Base-by-base conservation (phyloP, 2,797 vertebrate species). In the Anniella stebbinsi region DNA sequence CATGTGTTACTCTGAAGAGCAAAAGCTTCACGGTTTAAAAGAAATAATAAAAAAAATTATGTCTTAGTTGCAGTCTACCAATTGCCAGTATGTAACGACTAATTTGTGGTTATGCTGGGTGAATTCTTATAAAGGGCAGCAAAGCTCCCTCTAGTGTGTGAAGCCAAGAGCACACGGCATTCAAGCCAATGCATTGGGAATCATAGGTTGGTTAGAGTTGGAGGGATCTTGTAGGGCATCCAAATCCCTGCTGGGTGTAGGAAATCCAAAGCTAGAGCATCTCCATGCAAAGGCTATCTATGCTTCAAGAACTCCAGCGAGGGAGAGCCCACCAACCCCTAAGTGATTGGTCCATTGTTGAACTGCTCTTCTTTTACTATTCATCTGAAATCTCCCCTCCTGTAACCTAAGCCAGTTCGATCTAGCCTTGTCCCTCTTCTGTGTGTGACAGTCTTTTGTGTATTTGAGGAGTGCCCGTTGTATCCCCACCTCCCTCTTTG, bases 61-160 rank as follows among this genome's bases (percentile, higher is more conserved):
- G 9, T 23, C 28, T 25, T 45, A 28, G 23, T 18, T 45, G 76
- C 36, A 63, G 9, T 11, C 10, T 75, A 12, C 3, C 73, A 48
- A 12, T 18, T 1, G 28, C n/a, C 17, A n/a, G 17, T 12, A 77
- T 33, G 12, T 36, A 12, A 36, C 33, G 36, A 38, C 33, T 17
- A 48, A 8, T 70, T 45, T 13, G 25, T 60, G 9, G 36, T 63
- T 60, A 23, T 21, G 21, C 36, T n/a, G 54, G 83, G 17, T 57
- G 75, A 12, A 11, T 12, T 28, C 57, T 63, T 84, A 67, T 25
- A 72, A 51, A 72, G 75, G 21, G 23, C 33, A 25, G 51, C 21
- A 88, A 66, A 51, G 72, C 57, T 11, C 80, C 88, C 54, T n/a
- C 81, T 89, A 30, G 80, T 76, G 70, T 48, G 41, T 45, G 36